Evolutionary conservation across 2,888 invertebrate species (phyloP), one percentile per base, ranked within the genome.

Genomic region (Tromatobia lineatoria): DNA sequence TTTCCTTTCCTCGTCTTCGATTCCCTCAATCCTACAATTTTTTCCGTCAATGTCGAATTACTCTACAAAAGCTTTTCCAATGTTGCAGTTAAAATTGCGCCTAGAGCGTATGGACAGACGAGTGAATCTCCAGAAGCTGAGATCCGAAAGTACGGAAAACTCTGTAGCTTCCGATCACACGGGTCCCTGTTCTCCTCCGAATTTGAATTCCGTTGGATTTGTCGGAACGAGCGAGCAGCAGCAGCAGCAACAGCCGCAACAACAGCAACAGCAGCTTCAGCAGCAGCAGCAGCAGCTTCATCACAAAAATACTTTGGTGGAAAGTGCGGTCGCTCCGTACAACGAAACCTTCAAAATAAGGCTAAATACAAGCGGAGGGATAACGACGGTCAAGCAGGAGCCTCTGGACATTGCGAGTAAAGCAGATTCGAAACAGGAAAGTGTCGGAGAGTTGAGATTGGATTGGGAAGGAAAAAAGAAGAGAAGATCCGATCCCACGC

Each of bases 41-140:
- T 34, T 13, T 15, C 0, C 13, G 20, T 2, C 4, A 20, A 73
- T 71, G 47, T 11, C 66, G 25, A 73, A 77, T 42, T 10, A 52
- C 4, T 3, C 11, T 8, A 34, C 15, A 59, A 67, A 76, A 61
- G 69, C 29, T 29, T 76, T 84, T 34, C 38, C 82, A 69, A 66
- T 87, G 80, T 95, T 95, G 10, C 94, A 96, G 96, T 94, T 96
- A 83, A 96, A 95, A 91, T 94, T 95, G 87, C 95, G 96, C 83
- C 93, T 97, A 91, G 95, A 95, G 90, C 96, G 96, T 87, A 95
- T 96, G 95, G 96, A 96, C 91, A 95, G 96, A 88, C 95, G 96
- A 87, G 94, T 95, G 20, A 94, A 93, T 59, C 92, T 94, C 71
- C 95, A 94, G 80, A 94, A 94, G 78, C 87, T 92, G 57, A 89